phyloP scores from a whole-genome alignment of 2,888 invertebrate species.

The Pollenia labialis region DNA sequence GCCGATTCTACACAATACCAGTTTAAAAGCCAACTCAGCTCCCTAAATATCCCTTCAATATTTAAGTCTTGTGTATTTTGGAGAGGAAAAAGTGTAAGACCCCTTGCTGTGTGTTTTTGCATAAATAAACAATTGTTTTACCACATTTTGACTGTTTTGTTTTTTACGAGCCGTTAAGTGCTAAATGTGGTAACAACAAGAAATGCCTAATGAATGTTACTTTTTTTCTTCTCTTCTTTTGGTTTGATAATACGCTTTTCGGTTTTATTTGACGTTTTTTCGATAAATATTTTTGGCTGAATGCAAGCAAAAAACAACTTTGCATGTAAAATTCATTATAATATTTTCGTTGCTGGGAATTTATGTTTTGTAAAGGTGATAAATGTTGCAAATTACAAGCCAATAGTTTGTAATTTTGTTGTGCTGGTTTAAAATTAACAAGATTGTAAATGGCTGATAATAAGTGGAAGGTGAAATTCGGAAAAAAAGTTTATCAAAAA shows the following conservation, averaged over 20 bases:
- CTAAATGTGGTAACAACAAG: slow-evolving; percentile 83
- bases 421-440: slow-evolving; percentile 56
- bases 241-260: slow-evolving; percentile 15
- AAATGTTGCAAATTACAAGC: slow-evolving; percentile 72
- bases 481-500: background rate
- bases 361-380: slow-evolving; percentile 69
- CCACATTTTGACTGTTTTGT: slow-evolving; percentile 60
- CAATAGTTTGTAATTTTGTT: slow-evolving; percentile 64
- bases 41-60: slow-evolving; percentile 28
- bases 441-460: slow-evolving; percentile 63
- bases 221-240: slow-evolving; percentile 39
- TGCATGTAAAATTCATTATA: slow-evolving; percentile 51
- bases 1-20: slow-evolving; percentile 15
- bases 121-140: slow-evolving; percentile 69
- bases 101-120: slow-evolving; percentile 57
- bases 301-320: slow-evolving; percentile 6
- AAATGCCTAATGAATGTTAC: slow-evolving; percentile 79
- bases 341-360: slow-evolving; percentile 27
- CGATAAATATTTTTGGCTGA: background rate
- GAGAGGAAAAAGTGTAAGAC: slow-evolving; percentile 15
- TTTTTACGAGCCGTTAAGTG: slow-evolving; percentile 77
- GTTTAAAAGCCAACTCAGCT: slow-evolving; percentile 21
- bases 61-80: background rate
- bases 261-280: background rate
- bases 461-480: background rate